Evolutionary conservation across 2,113 vertebrate genomes (phyloP).

Genomic region (Ceyx melanurus): DNA sequence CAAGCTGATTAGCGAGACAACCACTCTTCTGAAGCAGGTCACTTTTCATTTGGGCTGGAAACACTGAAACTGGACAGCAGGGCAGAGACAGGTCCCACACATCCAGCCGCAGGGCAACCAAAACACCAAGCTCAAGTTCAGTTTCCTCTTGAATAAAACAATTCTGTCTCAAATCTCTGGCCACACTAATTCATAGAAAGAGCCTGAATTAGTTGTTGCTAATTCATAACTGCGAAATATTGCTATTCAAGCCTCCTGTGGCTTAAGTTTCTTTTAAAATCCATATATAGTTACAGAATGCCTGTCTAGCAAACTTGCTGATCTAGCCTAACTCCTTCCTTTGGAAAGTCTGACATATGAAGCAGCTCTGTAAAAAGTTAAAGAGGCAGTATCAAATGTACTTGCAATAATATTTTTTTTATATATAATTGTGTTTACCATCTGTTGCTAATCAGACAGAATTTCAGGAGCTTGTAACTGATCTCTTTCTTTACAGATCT

Average conservation of each 20-base stretch:
- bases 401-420: neutral
- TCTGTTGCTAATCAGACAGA: neutral
- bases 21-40: neutral
- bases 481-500: neutral
- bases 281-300: neutral
- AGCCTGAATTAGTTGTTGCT: neutral
- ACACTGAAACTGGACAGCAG: neutral
- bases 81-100: neutral
- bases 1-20: neutral
- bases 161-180: neutral
- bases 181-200: neutral
- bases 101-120: accelerated
- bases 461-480: neutral
- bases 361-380: neutral
- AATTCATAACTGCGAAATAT: neutral
- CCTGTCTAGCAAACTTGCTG: neutral
- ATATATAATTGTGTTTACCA: neutral
- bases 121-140: neutral
- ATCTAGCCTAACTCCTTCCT: neutral
- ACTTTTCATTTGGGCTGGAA: neutral
- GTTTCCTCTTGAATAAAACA: neutral
- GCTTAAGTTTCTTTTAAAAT: neutral
- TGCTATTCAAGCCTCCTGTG: neutral
- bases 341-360: constrained; percentile 6
- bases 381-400: neutral